These are phyloP conservation scores for Melanocharis versteri DNA, from an alignment of 2,113 vertebrate species.

Conservation along the genomic window DNA sequence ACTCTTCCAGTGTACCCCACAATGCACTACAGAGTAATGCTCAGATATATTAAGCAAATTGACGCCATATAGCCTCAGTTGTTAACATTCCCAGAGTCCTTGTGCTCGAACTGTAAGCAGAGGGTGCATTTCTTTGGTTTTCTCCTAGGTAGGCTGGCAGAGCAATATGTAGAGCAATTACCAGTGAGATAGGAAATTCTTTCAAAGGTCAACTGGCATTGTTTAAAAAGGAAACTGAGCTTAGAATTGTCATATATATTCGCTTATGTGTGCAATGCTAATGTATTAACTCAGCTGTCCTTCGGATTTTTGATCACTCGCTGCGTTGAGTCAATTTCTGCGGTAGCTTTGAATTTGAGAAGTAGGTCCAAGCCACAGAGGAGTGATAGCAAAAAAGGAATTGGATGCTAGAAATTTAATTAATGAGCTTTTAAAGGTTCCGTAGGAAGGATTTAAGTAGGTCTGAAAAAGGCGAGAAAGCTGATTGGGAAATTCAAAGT, in stretches of 20 bases:
- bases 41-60: constrained; percentile 82
- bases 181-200: constrained; percentile 68
- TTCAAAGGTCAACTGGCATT: constrained; percentile 65
- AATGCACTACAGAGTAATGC: constrained; percentile 80
- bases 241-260: constrained; percentile 72
- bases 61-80: constrained; percentile 84
- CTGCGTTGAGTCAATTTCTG: constrained; percentile 62
- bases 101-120: constrained; percentile 90
- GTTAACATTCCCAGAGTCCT: constrained; percentile 95
- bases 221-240: constrained; percentile 68
- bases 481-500: constrained; percentile 64
- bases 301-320: constrained; percentile 63
- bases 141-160: constrained; percentile 76
- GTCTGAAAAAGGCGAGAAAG: constrained; percentile 58
- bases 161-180: constrained; percentile 69
- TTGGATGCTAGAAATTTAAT: constrained; percentile 42
- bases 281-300: constrained; percentile 71
- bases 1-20: constrained; percentile 79
- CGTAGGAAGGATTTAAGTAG: constrained; percentile 52
- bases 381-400: constrained; percentile 36
- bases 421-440: constrained; percentile 43
- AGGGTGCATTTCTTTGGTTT: constrained; percentile 99
- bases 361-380: constrained; percentile 38
- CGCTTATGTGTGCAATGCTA: constrained; percentile 73
- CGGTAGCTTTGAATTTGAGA: constrained; percentile 62